Conservation (phyloP, 2,113 vertebrate genomes). For the Antechinus stuartii region DNA sequence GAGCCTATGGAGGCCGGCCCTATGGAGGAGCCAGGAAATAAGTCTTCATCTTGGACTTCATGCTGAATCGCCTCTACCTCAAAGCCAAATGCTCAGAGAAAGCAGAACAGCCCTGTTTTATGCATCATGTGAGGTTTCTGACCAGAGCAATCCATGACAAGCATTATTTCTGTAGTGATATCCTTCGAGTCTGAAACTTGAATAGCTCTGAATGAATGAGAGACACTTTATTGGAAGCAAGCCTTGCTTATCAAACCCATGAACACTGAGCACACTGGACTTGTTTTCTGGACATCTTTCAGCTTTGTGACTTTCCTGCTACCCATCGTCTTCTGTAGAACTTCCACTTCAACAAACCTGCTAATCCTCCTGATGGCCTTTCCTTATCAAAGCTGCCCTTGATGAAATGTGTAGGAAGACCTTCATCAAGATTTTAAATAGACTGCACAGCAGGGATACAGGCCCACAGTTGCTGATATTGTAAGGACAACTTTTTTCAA, state of each 20-base stretch:
- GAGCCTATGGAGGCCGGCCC: background rate
- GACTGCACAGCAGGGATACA: background rate
- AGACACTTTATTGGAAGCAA: background rate
- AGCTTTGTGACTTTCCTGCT: background rate
- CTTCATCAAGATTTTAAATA: background rate
- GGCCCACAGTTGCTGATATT: background rate
- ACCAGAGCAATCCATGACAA: background rate
- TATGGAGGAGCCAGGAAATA: background rate
- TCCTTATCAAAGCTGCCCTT: background rate
- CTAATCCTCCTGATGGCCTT: background rate
- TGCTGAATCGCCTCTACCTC: background rate
- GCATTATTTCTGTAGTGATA: background rate
- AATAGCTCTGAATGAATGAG: background rate
- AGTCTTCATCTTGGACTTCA: background rate
- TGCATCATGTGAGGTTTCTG: background rate
- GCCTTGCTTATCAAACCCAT: background rate
- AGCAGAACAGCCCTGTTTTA: background rate
- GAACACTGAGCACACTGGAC: background rate
- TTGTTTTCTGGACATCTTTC: background rate
- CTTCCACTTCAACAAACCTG: background rate
- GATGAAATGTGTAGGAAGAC: background rate
- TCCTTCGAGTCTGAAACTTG: background rate
- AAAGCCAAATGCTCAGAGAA: constrained; percentile 12
- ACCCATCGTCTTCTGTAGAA: background rate
- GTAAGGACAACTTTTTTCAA: background rate